Conservation (phyloP, 2,797 vertebrate species). For the Tachyglossus aculeatus region DNA sequence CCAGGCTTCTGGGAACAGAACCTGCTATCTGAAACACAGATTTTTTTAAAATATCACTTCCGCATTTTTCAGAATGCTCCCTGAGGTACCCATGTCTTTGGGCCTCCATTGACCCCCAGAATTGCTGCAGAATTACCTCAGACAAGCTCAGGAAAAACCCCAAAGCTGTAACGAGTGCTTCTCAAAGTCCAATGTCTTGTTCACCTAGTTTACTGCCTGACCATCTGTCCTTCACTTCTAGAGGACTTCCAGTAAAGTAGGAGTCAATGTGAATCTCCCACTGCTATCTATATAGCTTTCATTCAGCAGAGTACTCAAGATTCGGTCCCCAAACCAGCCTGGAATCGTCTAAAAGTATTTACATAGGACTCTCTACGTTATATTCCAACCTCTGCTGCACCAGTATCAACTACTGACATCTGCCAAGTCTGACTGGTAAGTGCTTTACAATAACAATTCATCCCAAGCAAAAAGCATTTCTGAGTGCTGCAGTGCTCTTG, state of each 20-base stretch:
- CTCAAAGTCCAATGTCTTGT: conserved; percentile 47
- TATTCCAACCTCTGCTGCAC: conserved; percentile 76
- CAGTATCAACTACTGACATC: conserved; percentile 82
- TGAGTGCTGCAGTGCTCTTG: conserved; percentile 77
- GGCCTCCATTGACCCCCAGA: conserved; percentile 24
- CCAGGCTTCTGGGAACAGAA: too few relatives aligned
- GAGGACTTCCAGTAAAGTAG: conserved; percentile 60
- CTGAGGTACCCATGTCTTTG: conserved; percentile 27
- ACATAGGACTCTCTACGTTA: conserved; percentile 77
- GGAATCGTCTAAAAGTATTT: conserved; percentile 80
- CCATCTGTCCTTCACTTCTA: conserved; percentile 63
- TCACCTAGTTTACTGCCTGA: conserved; percentile 67
- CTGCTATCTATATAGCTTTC: conserved; percentile 70
- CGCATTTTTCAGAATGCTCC: neutral
- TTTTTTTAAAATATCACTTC: conserved; percentile 22
- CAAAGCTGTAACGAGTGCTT: conserved; percentile 50
- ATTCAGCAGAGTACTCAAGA: conserved; percentile 60
- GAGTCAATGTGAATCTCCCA: conserved; percentile 66
- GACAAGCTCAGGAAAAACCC: conserved; percentile 44
- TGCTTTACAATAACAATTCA: conserved; percentile 82
- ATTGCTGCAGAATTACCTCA: conserved; percentile 42
- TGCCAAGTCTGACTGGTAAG: conserved; percentile 81
- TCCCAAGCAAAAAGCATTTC: conserved; percentile 80
- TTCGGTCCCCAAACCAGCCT: conserved; percentile 67
- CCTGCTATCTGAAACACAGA: too few relatives aligned